These are phyloP conservation scores for Chondrosia reniformis DNA, from an alignment of 37 sponge, comb jelly and placozoan species.

Conservation along the genomic window DNA sequence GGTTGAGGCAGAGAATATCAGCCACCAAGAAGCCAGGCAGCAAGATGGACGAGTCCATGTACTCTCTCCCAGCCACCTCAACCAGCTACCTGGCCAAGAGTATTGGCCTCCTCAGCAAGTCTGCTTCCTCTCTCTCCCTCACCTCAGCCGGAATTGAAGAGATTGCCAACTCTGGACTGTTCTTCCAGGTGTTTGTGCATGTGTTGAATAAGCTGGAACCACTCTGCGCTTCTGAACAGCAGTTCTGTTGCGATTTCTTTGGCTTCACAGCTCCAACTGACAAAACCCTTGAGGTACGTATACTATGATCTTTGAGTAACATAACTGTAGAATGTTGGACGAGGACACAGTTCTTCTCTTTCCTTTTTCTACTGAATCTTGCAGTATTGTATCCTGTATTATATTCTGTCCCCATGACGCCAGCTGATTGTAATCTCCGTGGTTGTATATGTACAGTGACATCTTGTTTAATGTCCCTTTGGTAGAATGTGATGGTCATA, in stretches of 20 bases:
- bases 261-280: no score
- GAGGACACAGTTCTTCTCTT: not conserved
- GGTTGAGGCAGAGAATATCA: not conserved
- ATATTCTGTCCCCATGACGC: no score
- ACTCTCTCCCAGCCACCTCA: not conserved
- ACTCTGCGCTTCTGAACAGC: constrained; percentile 64
- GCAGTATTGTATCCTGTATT: no score
- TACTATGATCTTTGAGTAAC: not conserved
- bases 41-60: constrained; percentile 11
- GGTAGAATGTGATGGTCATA: not conserved
- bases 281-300: no score
- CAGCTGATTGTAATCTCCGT: no score
- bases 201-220: constrained; percentile 70
- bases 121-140: not conserved
- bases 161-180: not conserved
- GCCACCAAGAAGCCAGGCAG: not conserved
- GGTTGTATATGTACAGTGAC: no score
- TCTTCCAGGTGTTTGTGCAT: constrained; percentile 23
- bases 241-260: constrained; percentile 73
- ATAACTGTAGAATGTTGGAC: not conserved
- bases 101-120: not conserved
- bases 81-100: not conserved
- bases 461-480: no score
- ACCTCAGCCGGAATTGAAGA: not conserved
- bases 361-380: not conserved